Evolutionary conservation across 2,888 invertebrate species (phyloP), one percentile per base, ranked within the genome.

Genomic region (Lamellibrachia columna): DNA sequence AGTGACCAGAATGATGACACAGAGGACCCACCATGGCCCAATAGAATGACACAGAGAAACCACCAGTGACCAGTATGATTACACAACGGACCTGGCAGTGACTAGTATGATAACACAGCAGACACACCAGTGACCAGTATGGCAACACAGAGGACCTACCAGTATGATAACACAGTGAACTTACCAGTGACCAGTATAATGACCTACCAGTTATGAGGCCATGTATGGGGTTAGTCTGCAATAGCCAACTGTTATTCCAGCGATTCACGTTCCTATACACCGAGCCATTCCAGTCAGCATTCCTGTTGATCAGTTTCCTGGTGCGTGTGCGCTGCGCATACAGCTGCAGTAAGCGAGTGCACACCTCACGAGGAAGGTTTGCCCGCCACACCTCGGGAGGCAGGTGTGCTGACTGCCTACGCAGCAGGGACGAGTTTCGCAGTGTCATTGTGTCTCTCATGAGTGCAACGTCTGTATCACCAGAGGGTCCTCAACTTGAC

Each of bases 171-270:
- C 22, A 75, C 22, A 75, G 75, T 22, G 22, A n/a, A 75, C 75
- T 6, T 3, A 60, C 60, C 60, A 60, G 60, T 60, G 15, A 75
- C 75, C 75, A 22, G 22, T 75, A 75, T 11, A n/a, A 75, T 3
- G 75, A 75, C 75, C 75, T 75, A 75, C 75, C 75, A 75, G 75
- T 75, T 15, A 75, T 6, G 75, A 92, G 92, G 7, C 7, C 91
- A 40, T 92, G 92, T n/a, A 93, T 52, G 3, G 96, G 96, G 93
- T 96, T 96, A 93, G 95, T 94, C 92, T 95, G 94, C 52, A 96
- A 93, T n/a, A 94, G 95, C 95, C 95, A 96, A 60, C 93, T 94
- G 90, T 94, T 94, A 92, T 95, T 95, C 93, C 95, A 95, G 92
- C 95, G 94, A 92, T 94, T 95, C 91, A 95, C 94, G 91, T 94